Evolutionary conservation across 2,888 invertebrate species (phyloP).

Genomic region (Drosophila lutescens): DNA sequence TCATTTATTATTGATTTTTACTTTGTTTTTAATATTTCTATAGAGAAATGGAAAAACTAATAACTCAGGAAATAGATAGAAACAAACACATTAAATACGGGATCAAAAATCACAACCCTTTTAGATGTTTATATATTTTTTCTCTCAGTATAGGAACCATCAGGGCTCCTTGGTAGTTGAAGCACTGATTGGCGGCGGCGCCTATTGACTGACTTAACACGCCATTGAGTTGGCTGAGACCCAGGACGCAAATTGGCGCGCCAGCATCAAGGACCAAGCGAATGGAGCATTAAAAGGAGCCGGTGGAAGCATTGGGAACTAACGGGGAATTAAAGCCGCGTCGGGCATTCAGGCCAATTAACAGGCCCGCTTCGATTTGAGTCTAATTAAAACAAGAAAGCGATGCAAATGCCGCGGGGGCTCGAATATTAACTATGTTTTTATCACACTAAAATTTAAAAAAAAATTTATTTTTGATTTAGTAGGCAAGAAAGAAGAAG

Average conservation of each 20-base stretch:
- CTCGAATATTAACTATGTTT: not conserved
- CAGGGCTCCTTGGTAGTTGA: constrained; percentile 46
- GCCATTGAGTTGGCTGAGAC: constrained; percentile 71
- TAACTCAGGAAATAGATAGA: too few relatives aligned
- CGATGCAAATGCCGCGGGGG: not conserved
- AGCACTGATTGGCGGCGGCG: constrained; percentile 78
- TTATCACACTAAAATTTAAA: not conserved
- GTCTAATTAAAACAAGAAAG: constrained; percentile 67
- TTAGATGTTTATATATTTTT: not conserved
- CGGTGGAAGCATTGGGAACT: constrained; percentile 31
- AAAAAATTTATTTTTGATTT: not conserved
- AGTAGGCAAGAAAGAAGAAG: not conserved
- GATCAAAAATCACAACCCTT: too few relatives aligned
- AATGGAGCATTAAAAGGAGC: constrained; percentile 20
- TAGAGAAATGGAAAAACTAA: too few relatives aligned
- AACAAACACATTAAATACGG: too few relatives aligned
- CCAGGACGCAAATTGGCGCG: constrained; percentile 70
- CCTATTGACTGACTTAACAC: constrained; percentile 80
- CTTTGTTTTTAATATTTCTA: not conserved
- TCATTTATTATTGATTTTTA: not conserved
- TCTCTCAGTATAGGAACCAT: constrained; percentile 40
- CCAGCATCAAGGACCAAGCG: constrained; percentile 47
- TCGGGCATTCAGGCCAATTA: constrained; percentile 69
- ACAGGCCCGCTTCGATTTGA: constrained; percentile 43
- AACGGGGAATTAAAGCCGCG: constrained; percentile 58